Conservation (phyloP, 2,797 vertebrate genomes). For the Vultur gryphus region DNA sequence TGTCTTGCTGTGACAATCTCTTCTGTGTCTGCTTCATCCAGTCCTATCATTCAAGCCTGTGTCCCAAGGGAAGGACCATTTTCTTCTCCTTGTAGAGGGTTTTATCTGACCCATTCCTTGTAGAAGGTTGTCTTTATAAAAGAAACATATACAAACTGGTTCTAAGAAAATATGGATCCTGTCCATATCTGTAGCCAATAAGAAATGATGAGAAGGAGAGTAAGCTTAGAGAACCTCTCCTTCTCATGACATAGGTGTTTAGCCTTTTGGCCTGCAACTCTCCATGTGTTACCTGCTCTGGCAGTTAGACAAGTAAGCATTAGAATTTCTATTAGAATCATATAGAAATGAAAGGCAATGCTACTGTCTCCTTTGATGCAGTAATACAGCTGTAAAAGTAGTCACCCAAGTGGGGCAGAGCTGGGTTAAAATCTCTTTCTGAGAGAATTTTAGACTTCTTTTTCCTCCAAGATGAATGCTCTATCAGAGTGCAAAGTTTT, state of each 20-base stretch:
- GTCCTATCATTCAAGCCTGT: not conserved
- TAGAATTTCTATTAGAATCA: not conserved
- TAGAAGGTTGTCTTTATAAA: not conserved
- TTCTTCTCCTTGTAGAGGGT: not conserved
- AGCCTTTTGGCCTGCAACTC: not conserved
- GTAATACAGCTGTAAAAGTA: not conserved
- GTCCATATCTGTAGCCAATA: not conserved
- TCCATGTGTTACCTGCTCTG: not conserved
- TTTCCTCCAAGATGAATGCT: not conserved
- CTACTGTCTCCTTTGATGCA: not conserved
- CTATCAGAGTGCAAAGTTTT: not conserved
- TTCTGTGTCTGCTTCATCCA: not conserved
- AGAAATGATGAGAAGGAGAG: not conserved
- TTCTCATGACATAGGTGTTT: not conserved
- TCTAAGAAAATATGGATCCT: not conserved
- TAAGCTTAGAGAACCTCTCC: not conserved
- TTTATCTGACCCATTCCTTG: not conserved
- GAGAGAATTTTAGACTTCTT: not conserved
- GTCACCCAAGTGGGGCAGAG: not conserved
- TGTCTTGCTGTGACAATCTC: not conserved
- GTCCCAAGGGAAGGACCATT: not conserved
- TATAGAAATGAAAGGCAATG: not conserved
- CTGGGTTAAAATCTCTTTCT: not conserved
- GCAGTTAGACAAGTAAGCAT: not conserved
- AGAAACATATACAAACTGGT: not conserved